phyloP scores from a whole-genome alignment of 1,140 invertebrate genomes.

The Lepidotrigona ventralis region DNA sequence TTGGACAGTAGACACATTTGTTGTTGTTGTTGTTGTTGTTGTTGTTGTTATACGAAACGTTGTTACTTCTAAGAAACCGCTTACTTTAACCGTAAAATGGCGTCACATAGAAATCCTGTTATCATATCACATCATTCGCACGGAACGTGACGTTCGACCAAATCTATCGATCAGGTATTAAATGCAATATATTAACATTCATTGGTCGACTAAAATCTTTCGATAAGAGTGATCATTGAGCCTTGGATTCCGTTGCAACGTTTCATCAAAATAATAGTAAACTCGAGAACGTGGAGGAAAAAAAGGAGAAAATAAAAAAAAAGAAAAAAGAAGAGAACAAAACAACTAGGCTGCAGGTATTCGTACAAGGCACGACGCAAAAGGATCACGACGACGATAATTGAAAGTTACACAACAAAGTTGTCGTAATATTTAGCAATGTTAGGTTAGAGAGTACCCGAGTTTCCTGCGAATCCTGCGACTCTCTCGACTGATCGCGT shows the following conservation, averaged over 20 bases:
- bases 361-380: slow-evolving; percentile 31
- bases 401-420: slow-evolving; percentile 64
- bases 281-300: background rate
- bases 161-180: background rate
- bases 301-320: background rate
- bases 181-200: background rate
- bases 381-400: slow-evolving; percentile 59
- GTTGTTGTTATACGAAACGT: background rate
- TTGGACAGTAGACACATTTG: background rate
- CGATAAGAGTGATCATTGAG: background rate
- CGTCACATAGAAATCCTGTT: background rate
- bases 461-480: slow-evolving; percentile 49
- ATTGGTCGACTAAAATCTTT: background rate
- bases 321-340: slow-evolving; percentile 8
- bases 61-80: slow-evolving; percentile 4
- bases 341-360: slow-evolving; percentile 3
- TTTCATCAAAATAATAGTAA: background rate
- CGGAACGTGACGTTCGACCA: background rate
- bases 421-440: slow-evolving; percentile 67
- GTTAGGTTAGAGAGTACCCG: slow-evolving; percentile 27
- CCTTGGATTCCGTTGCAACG: background rate
- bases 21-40: too few species aligned
- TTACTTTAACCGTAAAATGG: background rate
- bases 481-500: slow-evolving; percentile 6
- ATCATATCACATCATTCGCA: background rate